phyloP scores from a whole-genome alignment of 2,888 invertebrate genomes.

The Ectemnius lituratus region DNA sequence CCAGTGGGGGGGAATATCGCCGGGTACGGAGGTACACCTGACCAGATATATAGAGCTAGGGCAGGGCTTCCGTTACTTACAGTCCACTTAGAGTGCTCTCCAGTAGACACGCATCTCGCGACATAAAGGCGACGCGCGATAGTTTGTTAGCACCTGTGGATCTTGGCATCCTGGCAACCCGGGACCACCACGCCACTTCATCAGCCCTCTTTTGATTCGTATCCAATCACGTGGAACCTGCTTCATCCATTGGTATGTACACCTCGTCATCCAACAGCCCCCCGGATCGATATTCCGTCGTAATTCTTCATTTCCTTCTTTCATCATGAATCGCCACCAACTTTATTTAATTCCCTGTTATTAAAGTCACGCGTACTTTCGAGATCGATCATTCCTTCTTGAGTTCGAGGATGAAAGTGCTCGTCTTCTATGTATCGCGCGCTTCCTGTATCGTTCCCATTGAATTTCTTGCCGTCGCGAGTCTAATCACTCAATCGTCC shows the following conservation, averaged over 20 bases:
- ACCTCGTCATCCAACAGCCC: constrained; percentile 32
- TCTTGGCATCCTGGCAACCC: constrained; percentile 25
- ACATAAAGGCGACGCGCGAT: constrained; percentile 42
- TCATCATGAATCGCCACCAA: too few relatives aligned
- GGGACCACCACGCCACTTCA: neutral
- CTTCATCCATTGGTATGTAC: constrained; percentile 34
- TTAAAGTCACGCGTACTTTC: too few relatives aligned
- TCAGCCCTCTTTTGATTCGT: constrained; percentile 49
- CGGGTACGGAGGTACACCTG: constrained; percentile 75
- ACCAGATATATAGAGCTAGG: constrained; percentile 79
- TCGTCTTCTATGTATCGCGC: too few relatives aligned
- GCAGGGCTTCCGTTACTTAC: constrained; percentile 78
- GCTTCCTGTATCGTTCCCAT: neutral
- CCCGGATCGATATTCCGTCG: neutral
- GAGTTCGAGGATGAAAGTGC: too few relatives aligned
- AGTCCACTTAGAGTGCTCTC: constrained; percentile 77
- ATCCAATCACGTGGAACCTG: constrained; percentile 55
- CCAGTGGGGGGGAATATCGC: constrained; percentile 72
- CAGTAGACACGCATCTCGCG: constrained; percentile 70
- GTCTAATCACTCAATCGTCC: neutral
- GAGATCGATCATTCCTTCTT: too few relatives aligned
- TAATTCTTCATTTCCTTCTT: too few relatives aligned
- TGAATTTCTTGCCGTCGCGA: neutral
- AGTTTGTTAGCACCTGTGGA: constrained; percentile 46
- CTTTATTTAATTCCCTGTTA: too few relatives aligned